Conservation (phyloP, 2,888 invertebrate species). For the Artemia sp. region DNA sequence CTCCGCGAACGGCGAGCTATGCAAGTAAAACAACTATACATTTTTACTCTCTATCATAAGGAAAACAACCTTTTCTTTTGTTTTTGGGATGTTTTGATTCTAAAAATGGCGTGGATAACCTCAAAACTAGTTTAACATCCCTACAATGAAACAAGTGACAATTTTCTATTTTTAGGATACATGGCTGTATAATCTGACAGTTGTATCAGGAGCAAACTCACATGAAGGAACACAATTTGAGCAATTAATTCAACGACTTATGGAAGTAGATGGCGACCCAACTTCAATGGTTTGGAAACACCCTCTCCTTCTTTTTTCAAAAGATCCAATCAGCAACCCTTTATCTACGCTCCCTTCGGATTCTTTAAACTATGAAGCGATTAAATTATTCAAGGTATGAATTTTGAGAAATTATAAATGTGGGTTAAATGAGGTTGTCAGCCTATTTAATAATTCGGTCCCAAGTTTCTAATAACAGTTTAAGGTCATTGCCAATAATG, state of each 20-base stretch:
- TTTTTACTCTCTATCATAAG: no score
- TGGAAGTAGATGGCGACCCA: constrained; percentile 88
- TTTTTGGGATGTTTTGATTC: neutral
- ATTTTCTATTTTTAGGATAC: constrained; percentile 34
- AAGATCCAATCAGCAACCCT: constrained; percentile 74
- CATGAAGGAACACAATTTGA: constrained; percentile 89
- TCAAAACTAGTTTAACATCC: constrained; percentile 18
- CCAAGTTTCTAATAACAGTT: no score
- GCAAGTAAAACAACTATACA: no score
- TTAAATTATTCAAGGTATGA: constrained; percentile 75
- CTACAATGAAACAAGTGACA: no score
- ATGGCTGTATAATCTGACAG: constrained; percentile 51
- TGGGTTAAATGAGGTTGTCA: no score
- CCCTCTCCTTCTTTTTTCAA: constrained; percentile 71
- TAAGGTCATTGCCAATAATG: no score
- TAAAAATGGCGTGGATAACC: neutral
- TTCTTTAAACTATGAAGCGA: constrained; percentile 68
- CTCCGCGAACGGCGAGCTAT: no score
- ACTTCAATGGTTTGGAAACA: constrained; percentile 85
- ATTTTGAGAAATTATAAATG: no score
- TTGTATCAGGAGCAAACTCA: constrained; percentile 73
- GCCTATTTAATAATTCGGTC: no score
- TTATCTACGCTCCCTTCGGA: constrained; percentile 78
- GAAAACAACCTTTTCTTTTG: no score
- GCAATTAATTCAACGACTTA: constrained; percentile 80